Base-by-base conservation (phyloP, 2,113 vertebrate genomes). In the Syngnathoides biaculeatus region DNA sequence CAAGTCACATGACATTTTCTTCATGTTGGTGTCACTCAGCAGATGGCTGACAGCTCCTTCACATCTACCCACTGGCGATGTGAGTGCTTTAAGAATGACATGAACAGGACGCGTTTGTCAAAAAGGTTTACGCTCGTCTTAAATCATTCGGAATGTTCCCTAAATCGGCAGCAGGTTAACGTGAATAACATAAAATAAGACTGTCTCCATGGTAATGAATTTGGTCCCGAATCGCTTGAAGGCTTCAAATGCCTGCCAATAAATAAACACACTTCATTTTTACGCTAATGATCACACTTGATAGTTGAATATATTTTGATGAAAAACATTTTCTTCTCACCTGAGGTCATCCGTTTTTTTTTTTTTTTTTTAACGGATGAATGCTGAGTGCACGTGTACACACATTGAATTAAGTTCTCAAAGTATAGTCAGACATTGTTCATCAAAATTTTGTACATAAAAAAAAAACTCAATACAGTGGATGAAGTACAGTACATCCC, bases 271-370 rank as follows among this genome's bases (percentile, higher is more conserved):
- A 68, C 66, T 48, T 69, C 12, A 52, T 14, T 8, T 68, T 71
- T 68, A 56, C 56, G 50, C 22, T 75, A 52, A 72, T 73, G 47
- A 67, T 79, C 62, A 72, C 57, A 68, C 2, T 0, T 15, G 78
- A 74, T 67, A 64, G 53, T 65, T 70, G 40, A 69, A 73, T 77
- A 71, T 75, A 78, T 79, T 72, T 77, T 62, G 1, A 68, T 56
- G 50, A 79, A 57, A 77, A 71, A 50, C 43, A 55, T 69, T 69
- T 63, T 65, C 50, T 57, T 86, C 79, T 71, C 75, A 64, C 4
- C 65, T 79, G 82, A 79, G 79, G 78, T 61, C 73, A 74, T 85
- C 76, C 78, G 78, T 70, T 79, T 68, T 78, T 87, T n/a, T n/a
- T n/a, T n/a, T n/a, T n/a, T n/a, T n/a, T n/a, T n/a, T n/a, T n/a